Conservation (phyloP, 2,797 vertebrate genomes). For the Coregonus suidteri region DNA sequence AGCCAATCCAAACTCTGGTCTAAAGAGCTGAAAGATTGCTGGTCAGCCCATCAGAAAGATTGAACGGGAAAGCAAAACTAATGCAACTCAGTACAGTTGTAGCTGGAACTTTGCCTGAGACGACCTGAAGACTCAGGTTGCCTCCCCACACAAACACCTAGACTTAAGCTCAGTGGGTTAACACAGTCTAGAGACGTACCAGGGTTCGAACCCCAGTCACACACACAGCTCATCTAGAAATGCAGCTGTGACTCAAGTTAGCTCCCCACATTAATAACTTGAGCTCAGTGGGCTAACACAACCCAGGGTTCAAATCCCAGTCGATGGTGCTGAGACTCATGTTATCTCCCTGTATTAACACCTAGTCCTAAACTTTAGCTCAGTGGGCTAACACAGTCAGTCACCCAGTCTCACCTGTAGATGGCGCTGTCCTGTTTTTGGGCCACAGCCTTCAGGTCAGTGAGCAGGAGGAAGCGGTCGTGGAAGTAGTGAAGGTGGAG, state of each 20-base stretch:
- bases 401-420: conserved; percentile 64
- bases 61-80: not conserved
- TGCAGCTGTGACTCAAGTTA: not conserved
- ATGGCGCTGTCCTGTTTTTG: conserved; percentile 93
- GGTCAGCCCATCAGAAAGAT: too few species aligned
- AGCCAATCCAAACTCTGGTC: too few species aligned
- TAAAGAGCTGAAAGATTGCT: too few species aligned
- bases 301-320: too few species aligned
- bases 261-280: too few species aligned
- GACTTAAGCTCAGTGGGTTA: not conserved
- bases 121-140: not conserved
- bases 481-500: conserved; percentile 99
- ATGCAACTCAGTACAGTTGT: not conserved
- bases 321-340: too few species aligned
- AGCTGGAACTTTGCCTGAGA: too few species aligned
- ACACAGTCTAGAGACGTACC: not conserved
- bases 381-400: not conserved
- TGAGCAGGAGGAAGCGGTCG: conserved; percentile 91
- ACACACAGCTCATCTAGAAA: not conserved
- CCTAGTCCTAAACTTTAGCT: too few species aligned
- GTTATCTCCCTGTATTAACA: too few species aligned
- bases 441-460: conserved; percentile 92
- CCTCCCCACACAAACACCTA: not conserved
- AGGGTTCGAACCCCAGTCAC: not conserved
- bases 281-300: too few species aligned